Conservation (phyloP, 1,140 invertebrate genomes). For the Daktulosphaira vitifoliae region DNA sequence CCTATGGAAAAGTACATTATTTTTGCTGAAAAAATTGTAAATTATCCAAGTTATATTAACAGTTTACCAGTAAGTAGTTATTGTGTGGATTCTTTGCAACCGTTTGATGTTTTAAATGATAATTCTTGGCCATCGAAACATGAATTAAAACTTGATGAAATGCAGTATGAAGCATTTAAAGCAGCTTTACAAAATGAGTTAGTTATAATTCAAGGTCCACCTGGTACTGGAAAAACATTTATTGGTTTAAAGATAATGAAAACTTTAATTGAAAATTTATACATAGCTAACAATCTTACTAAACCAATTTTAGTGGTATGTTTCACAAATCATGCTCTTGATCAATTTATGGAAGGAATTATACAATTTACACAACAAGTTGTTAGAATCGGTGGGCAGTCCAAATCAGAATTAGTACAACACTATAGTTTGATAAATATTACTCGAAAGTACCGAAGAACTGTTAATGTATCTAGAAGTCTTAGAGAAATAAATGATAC, state of each 20-base stretch:
- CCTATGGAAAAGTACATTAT: conserved; percentile 58
- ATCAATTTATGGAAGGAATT: conserved; percentile 77
- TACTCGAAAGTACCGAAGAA: background rate
- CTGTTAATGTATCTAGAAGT: background rate
- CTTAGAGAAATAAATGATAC: background rate
- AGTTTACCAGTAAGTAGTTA: conserved; percentile 20
- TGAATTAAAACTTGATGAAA: conserved; percentile 48
- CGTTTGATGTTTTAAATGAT: conserved; percentile 39
- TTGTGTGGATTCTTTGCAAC: background rate
- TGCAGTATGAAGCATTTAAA: conserved; percentile 52
- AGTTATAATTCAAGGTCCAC: conserved; percentile 68
- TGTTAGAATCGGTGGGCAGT: conserved; percentile 63
- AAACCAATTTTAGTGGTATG: conserved; percentile 67
- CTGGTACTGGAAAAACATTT: conserved; percentile 72
- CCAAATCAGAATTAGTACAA: conserved; percentile 51
- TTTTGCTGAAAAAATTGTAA: conserved; percentile 41
- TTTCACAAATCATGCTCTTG: conserved; percentile 79
- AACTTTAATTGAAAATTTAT: conserved; percentile 49
- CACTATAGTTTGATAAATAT: conserved; percentile 42
- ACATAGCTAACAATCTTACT: background rate
- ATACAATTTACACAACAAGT: conserved; percentile 49
- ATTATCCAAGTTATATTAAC: conserved; percentile 38
- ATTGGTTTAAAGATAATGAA: conserved; percentile 59
- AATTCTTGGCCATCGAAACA: conserved; percentile 44
- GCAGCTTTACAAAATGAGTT: conserved; percentile 54